Base-by-base conservation (phyloP, 2,797 vertebrate genomes). In the Urosaurus nigricauda region DNA sequence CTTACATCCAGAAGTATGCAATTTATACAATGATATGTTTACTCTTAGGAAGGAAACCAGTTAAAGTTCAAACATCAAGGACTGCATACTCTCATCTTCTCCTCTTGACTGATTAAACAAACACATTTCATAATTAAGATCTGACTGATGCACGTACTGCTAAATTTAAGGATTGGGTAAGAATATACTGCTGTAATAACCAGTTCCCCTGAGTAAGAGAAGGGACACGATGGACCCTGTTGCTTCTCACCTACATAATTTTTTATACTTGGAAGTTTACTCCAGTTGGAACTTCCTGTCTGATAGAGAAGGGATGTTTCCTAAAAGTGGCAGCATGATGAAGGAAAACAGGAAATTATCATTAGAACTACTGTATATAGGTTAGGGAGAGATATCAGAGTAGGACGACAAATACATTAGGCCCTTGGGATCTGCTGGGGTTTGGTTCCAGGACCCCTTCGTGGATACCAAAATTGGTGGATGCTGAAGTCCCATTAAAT, bases 11-110 rank as follows among this genome's bases (percentile, higher is more conserved):
- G 63, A 82, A 83, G 79, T 47, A 68, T 13, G 40, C 58, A 70
- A 4, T 81, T 82, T 89, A 35, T 58, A 37, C 68, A 82, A 70
- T 79, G 9, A 43, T 63, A 26, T 85, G 32, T 85, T 89, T 89
- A 51, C 56, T 79, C 81, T 53, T 12, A 6, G 40, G 24, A 60
- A 85, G 60, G n/a, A 80, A 85, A 19, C 21, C 32, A 21, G 78
- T 75, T 74, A 75, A 37, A 35, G 43, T 29, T 86, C 73, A 53
- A n/a, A 77, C 8, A 21, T 5, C 56, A 68, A 63, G 71, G 21
- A 51, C 35, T 51, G 32, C 53, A 77, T 77, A 68, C 13, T 56
- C 13, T 58, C 88, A 73, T 89, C 53, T 17, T 60, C 51, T 70
- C 21, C 84, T 56, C 73, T 84, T 53, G 58, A 75, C 7, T 73